Evolutionary conservation across 1,140 invertebrate species (phyloP), one percentile per base, ranked within the genome.

Genomic region (Diploscapter pachys): DNA sequence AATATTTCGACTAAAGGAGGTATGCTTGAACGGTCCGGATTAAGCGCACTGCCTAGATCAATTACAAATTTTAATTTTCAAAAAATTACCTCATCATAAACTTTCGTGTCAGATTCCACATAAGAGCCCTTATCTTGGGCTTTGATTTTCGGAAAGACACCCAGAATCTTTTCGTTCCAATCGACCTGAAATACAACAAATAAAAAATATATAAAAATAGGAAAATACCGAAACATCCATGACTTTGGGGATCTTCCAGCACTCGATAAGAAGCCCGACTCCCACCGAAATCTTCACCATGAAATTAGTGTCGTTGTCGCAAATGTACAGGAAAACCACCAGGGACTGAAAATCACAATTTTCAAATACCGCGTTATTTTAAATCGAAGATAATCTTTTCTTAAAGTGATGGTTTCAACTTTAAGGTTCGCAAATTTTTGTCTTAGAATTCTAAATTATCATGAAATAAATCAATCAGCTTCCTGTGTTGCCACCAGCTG

Each of bases 291-390:
- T 72, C 81, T 91, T 90, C 49, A 99, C 92, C 77, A 99, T 90
- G 55, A 93, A 93, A 87, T 99, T 99, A 3, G 96, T 96, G 84
- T 99, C 96, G 88, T 99, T 98, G 85, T 99, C 97, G 54, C 98
- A 86, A 2, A 99, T 95, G 86, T 78, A 78, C n/a, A 78, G 67
- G 75, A 78, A 78, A 9, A 78, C 77, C 31, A 78, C 73, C n/a
- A 75, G 69, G 98, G 99, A 78, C 73, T 78, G 61, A 63, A 76
- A 75, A n/a, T 52, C 5, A 48, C 31, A 63, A 0, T 4, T 31
- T n/a, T n/a, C n/a, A 31, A 31, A 31, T 31, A 31, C 31, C 31
- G 31, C 31, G 31, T 31, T 31, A 31, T 31, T 31, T 31, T 31
- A 31, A 31, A 31, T 31, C 0, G 31, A 31, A 31, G 31, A 31